Evolutionary conservation across 2,113 vertebrate species (phyloP).

Genomic region (Ptilonorhynchus violaceus): DNA sequence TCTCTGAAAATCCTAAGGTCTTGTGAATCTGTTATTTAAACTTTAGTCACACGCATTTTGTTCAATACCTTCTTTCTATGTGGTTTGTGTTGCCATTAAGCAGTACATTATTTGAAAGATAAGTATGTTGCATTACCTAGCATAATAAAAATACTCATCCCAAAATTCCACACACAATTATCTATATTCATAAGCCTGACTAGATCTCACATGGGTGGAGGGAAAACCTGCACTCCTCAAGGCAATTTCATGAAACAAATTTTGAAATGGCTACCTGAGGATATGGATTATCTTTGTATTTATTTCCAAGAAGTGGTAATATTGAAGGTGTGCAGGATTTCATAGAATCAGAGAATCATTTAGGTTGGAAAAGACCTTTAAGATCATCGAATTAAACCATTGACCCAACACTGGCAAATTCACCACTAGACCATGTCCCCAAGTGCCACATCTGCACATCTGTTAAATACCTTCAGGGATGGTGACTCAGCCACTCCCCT

Average conservation of each 20-base stretch:
- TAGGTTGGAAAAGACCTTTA: neutral
- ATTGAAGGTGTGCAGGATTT: neutral
- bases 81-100: neutral
- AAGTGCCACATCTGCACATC: neutral
- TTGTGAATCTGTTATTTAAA: neutral
- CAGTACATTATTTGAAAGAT: neutral
- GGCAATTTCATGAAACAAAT: neutral
- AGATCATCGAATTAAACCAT: too few relatives aligned
- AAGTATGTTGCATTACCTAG: neutral
- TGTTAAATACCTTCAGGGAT: neutral
- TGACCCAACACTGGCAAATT: neutral
- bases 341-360: neutral
- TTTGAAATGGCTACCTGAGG: neutral
- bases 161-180: neutral
- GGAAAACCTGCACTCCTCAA: neutral
- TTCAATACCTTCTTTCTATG: neutral
- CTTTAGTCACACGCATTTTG: fast-evolving
- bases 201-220: neutral
- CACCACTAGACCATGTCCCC: neutral
- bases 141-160: neutral
- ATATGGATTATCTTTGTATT: neutral
- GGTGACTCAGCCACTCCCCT: neutral
- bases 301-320: neutral
- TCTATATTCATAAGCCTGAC: neutral
- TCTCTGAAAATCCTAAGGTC: neutral